phyloP scores from a whole-genome alignment of 2,113 vertebrate genomes.

The Probosciger aterrimus region DNA sequence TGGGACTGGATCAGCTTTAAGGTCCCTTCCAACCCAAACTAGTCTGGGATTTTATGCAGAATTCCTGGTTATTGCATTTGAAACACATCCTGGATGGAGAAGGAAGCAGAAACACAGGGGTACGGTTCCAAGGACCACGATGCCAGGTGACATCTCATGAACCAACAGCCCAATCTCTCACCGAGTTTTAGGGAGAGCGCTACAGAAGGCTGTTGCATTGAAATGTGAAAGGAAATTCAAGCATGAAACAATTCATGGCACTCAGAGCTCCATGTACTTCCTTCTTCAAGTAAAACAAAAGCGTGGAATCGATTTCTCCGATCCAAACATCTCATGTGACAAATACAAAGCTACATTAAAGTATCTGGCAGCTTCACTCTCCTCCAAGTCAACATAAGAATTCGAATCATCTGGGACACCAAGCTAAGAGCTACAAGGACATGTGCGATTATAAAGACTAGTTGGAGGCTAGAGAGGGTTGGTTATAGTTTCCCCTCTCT shows the following conservation, averaged over 20 bases:
- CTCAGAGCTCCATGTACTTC: background rate
- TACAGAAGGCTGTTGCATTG: background rate
- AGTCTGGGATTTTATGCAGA: background rate
- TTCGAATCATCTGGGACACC: background rate
- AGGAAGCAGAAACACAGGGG: background rate
- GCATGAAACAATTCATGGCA: background rate
- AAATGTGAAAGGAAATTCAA: background rate
- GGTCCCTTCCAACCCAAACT: background rate
- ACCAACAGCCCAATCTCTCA: background rate
- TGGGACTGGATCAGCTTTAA: background rate
- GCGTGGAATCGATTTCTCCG: background rate
- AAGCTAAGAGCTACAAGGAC: background rate
- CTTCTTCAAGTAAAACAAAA: background rate
- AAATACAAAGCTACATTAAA: background rate
- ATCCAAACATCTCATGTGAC: conserved; percentile 3
- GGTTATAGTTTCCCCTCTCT: background rate
- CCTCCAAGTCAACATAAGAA: background rate
- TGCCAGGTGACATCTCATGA: background rate
- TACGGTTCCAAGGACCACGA: background rate
- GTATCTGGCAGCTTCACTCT: background rate
- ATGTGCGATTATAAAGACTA: background rate
- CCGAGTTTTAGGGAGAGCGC: accelerated
- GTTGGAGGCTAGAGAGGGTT: background rate
- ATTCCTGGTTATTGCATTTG: background rate
- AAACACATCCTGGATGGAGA: background rate